Evolutionary conservation across 2,113 vertebrate species (phyloP), one percentile per base, ranked within the genome.

Genomic region (Dascyllus trimaculatus): DNA sequence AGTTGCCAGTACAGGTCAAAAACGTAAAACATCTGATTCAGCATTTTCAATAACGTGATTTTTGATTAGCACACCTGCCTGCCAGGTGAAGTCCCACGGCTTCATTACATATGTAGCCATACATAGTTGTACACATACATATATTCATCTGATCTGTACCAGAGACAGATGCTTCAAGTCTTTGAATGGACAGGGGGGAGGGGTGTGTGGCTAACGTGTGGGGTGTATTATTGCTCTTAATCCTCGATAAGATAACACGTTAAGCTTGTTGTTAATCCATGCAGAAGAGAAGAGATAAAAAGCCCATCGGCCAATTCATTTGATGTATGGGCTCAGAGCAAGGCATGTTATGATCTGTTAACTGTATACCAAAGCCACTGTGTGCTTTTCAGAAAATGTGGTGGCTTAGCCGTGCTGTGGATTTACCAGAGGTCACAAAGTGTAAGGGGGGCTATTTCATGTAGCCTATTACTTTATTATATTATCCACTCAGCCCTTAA

Each of bases 241-340:
- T 93, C 88, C 86, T 19, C 7, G 21, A 74, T 72, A 81, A 87
- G 43, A 92, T 90, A 90, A 82, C 90, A 89, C 82, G 89, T 92
- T 90, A 91, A 92, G 79, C 84, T 84, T 58, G 78, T 75, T 88
- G 79, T 75, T 94, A 91, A 93, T 94, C 89, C 89, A 71, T 2
- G 35, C 32, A n/a, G 68, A 85, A 75, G 63, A 60, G 62, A 45
- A 18, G 21, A 71, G 80, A 73, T 77, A 49, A 75, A 74, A 51
- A 74, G 75, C 60, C 58, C 57, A 54, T 73, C 68, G 19, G 53
- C 24, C 5, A 25, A 15, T 78, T 88, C 74, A 59, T 78, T 78
- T 81, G 59, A 80, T 85, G 65, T 78, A 84, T 79, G 77, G 43
- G 24, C 65, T 65, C 4, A 1, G 24, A 61, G 56, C 11, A 11